These are phyloP conservation scores for Remorina albescens DNA, from an alignment of 2,797 vertebrate genomes.

Conservation along the genomic window DNA sequence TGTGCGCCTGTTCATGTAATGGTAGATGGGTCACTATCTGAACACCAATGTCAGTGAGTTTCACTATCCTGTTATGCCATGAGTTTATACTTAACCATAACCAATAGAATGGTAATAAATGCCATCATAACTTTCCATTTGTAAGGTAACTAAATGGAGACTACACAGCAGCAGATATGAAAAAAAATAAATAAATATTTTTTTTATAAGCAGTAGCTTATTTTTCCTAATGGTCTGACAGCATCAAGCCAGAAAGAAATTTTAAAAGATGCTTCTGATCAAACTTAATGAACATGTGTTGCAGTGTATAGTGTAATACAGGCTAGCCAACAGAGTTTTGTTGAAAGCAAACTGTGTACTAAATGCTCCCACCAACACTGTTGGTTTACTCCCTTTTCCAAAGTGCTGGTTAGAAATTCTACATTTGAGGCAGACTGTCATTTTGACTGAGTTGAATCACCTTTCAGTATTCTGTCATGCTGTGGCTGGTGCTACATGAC, in stretches of 20 bases:
- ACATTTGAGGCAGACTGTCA: slow-evolving; percentile 32
- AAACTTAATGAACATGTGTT: slow-evolving; percentile 45
- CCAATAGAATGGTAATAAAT: not conserved
- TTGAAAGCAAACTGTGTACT: slow-evolving; percentile 10
- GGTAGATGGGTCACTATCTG: not conserved
- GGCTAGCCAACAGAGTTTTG: slow-evolving; percentile 23
- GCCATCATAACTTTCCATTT: not conserved
- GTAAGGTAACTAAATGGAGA: not conserved
- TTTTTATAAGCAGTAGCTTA: not conserved
- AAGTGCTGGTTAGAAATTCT: slow-evolving; percentile 16
- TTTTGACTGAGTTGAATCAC: slow-evolving; percentile 47
- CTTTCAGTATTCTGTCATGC: slow-evolving; percentile 27
- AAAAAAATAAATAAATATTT: not conserved
- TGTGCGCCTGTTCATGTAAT: not conserved
- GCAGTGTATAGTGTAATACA: slow-evolving; percentile 34
- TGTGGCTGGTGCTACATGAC: slow-evolving; percentile 4
- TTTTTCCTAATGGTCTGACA: slow-evolving; percentile 17
- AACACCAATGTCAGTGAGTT: not conserved
- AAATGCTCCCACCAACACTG: not conserved
- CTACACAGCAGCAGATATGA: not conserved
- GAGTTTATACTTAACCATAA: not conserved
- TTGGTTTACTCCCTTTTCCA: slow-evolving; percentile 21
- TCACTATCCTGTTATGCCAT: not conserved
- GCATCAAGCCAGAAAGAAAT: slow-evolving; percentile 20
- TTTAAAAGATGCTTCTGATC: slow-evolving; percentile 28